Percentiles rank a stretch among this genome's conserved stretches.
These are phyloP conservation scores for Cheilinus undulatus DNA, from an alignment of 2,113 vertebrate genomes.

Conservation along the genomic window DNA sequence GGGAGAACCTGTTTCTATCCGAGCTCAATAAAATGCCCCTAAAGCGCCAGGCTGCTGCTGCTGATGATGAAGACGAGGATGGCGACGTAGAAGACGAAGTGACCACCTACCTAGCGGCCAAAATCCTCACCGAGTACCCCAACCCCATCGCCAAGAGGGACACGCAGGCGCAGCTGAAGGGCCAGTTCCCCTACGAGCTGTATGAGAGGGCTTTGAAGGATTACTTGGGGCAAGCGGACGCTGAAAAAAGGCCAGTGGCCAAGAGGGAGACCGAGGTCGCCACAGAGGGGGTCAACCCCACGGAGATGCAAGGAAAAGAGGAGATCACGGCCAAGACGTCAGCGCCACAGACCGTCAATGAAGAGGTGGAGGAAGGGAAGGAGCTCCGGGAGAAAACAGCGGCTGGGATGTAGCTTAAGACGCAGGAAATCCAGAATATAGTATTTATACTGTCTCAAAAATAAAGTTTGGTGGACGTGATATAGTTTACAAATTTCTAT, in stretches of 20 bases:
- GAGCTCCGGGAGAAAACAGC: conserved; percentile 87
- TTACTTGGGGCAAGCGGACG: conserved; percentile 84
- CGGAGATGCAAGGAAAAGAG: conserved; percentile 73
- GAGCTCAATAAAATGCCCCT: conserved; percentile 87
- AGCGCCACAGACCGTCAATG: conserved; percentile 86
- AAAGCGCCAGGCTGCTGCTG: conserved; percentile 78
- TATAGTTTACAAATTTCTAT: conserved; percentile 84
- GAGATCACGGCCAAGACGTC: conserved; percentile 86
- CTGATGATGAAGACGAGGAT: conserved; percentile 84
- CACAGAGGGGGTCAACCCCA: conserved; percentile 54
- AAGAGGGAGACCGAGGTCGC: conserved; percentile 84
- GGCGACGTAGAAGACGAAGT: conserved; percentile 91
- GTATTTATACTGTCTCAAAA: conserved; percentile 81
- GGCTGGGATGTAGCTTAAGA: conserved; percentile 87
- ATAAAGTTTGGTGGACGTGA: conserved; percentile 82
- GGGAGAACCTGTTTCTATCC: conserved; percentile 85
- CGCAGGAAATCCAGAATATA: conserved; percentile 64
- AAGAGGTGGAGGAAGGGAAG: conserved; percentile 83
- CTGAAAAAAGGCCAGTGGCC: conserved; percentile 75
- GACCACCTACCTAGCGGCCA: conserved; percentile 91
- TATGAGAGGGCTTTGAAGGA: conserved; percentile 90
- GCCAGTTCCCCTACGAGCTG: conserved; percentile 86
- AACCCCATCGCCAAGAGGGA: conserved; percentile 86
- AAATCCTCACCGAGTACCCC: conserved; percentile 91
- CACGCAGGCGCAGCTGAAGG: conserved; percentile 78